phyloP scores from a whole-genome alignment of 2,113 vertebrate species.

The Erythrocercus mccallii region DNA sequence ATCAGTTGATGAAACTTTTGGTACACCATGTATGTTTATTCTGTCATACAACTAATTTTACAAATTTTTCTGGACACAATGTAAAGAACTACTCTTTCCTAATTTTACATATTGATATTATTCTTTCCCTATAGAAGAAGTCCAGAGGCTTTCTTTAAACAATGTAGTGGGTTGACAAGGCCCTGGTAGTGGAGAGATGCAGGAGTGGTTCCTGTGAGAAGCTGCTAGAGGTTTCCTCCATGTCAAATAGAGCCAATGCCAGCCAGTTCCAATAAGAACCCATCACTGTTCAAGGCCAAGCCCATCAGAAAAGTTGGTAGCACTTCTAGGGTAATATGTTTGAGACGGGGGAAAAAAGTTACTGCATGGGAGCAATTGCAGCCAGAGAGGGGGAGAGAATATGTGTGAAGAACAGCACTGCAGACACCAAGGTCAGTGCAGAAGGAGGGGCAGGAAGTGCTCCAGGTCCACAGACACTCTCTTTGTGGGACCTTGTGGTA shows the following conservation, averaged over 20 bases:
- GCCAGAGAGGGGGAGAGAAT: not conserved
- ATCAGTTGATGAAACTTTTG: not conserved
- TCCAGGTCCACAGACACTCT: not conserved
- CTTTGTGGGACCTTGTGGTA: not conserved
- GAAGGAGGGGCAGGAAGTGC: not conserved
- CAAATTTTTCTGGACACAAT: not conserved
- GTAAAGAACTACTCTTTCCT: not conserved
- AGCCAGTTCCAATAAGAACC: not conserved
- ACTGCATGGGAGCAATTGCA: not conserved
- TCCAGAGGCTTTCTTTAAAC: not conserved
- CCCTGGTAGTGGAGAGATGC: not conserved
- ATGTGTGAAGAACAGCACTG: not conserved
- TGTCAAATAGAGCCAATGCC: not conserved
- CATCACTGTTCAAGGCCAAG: fast-evolving
- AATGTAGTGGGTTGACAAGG: not conserved
- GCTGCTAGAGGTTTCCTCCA: not conserved
- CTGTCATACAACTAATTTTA: not conserved
- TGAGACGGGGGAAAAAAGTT: not conserved
- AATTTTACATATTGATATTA: not conserved
- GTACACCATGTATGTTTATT: not conserved
- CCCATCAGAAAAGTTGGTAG: not conserved
- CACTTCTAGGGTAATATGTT: not conserved
- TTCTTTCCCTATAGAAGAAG: not conserved
- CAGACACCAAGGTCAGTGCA: not conserved
- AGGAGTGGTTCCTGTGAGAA: not conserved